A percentile compares a stretch with the other conserved stretches of the same genome.
Conservation (phyloP, 2,797 vertebrate species). For the Diceros bicornis region DNA sequence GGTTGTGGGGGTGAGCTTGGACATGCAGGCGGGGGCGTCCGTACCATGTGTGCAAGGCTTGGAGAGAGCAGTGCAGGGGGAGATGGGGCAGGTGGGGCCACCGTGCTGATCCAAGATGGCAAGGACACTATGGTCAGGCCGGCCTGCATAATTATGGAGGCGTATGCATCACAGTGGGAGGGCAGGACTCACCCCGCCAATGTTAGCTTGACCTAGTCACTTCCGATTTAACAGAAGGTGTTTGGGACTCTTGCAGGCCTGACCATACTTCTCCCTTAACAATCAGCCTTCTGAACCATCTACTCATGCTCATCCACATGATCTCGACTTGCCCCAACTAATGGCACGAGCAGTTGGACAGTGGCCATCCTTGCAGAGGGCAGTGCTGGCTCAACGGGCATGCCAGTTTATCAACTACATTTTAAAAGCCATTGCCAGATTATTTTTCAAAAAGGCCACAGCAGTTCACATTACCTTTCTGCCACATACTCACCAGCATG, state of each 20-base stretch:
- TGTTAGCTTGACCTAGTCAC: too few species aligned
- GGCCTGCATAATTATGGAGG: neutral
- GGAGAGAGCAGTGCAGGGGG: neutral
- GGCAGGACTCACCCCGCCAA: fast-evolving
- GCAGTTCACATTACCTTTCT: fast-evolving
- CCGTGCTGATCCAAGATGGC: neutral
- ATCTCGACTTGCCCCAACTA: neutral
- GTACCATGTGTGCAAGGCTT: neutral
- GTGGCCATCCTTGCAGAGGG: fast-evolving
- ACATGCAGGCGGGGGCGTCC: neutral
- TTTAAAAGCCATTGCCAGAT: neutral
- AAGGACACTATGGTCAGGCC: neutral
- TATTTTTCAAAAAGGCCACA: neutral
- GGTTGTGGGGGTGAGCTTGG: neutral
- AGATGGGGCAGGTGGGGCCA: neutral
- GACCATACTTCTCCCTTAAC: neutral
- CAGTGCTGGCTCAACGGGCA: too few species aligned
- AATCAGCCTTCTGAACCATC: neutral
- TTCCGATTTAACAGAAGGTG: too few species aligned
- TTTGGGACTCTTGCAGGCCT: neutral
- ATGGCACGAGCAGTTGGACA: fast-evolving
- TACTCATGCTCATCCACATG: neutral
- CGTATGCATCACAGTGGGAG: fast-evolving
- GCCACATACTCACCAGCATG: fast-evolving
- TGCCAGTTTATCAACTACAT: fast-evolving